Evolutionary conservation across 2,797 vertebrate genomes (phyloP).

Genomic region (Vespertilio murinus): DNA sequence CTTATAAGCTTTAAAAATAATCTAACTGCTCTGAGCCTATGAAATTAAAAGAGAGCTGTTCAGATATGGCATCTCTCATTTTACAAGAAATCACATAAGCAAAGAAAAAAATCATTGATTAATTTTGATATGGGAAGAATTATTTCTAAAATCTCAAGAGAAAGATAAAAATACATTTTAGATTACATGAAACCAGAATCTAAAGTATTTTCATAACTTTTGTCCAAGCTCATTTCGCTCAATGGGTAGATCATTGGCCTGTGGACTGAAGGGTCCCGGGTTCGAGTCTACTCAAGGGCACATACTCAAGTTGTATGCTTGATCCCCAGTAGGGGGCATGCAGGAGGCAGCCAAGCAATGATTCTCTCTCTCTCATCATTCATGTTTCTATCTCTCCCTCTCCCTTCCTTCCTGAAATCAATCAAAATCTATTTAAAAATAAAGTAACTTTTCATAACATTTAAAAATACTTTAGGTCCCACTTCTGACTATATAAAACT

Average conservation of each 20-base stretch:
- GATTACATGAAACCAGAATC: neutral
- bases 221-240: too few species aligned
- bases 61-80: neutral
- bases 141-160: neutral
- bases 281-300: too few species aligned
- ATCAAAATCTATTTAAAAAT: too few species aligned
- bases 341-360: too few species aligned
- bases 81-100: neutral
- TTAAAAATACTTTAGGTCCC: neutral
- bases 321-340: too few species aligned
- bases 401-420: too few species aligned
- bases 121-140: slow-evolving; percentile 30
- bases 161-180: neutral
- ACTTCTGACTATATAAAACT: neutral
- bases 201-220: neutral
- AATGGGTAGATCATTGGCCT: too few species aligned
- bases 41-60: slow-evolving; percentile 26
- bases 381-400: too few species aligned
- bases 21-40: neutral
- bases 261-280: too few species aligned
- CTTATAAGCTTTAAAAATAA: slow-evolving; percentile 41
- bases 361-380: too few species aligned
- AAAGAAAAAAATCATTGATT: neutral
- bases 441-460: too few species aligned
- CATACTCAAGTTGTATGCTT: too few species aligned